phyloP scores from a whole-genome alignment of 2,113 vertebrate species.

The Colistium nudipinnis region DNA sequence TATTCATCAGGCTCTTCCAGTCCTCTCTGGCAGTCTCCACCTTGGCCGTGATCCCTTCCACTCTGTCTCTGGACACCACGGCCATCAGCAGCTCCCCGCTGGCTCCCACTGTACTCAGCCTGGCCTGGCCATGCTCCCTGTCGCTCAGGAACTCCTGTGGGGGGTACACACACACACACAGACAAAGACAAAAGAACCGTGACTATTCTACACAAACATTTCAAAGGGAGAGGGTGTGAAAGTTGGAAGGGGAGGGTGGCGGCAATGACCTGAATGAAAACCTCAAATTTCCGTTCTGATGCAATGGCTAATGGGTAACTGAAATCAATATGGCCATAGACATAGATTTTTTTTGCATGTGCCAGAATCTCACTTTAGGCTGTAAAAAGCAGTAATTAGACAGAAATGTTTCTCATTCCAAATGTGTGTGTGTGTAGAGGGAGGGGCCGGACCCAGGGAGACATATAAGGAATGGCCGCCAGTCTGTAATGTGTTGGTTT shows the following conservation, averaged over 20 bases:
- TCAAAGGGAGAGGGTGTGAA: slow-evolving; percentile 31
- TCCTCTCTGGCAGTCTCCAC: slow-evolving; percentile 86
- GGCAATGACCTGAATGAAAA: slow-evolving; percentile 22
- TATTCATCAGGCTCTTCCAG: slow-evolving; percentile 91
- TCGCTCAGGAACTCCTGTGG: slow-evolving; percentile 91
- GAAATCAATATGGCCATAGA: slow-evolving; percentile 6
- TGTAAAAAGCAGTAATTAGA: slow-evolving; percentile 47
- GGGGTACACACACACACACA: slow-evolving; percentile 58
- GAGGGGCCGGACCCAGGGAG: slow-evolving; percentile 42
- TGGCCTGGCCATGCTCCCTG: slow-evolving; percentile 92
- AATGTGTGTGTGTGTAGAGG: slow-evolving; percentile 32
- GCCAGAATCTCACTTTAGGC: slow-evolving; percentile 30
- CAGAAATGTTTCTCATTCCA: slow-evolving; percentile 38
- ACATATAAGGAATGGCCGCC: slow-evolving; percentile 55
- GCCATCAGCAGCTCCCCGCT: slow-evolving; percentile 90
- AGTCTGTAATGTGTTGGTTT: slow-evolving; percentile 68
- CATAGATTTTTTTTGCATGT: neutral
- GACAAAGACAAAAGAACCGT: slow-evolving; percentile 63
- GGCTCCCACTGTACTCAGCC: slow-evolving; percentile 86
- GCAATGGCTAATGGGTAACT: slow-evolving; percentile 18
- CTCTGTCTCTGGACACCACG: slow-evolving; percentile 87
- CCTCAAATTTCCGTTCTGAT: slow-evolving; percentile 21
- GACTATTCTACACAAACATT: slow-evolving; percentile 54
- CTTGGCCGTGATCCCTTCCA: slow-evolving; percentile 86
- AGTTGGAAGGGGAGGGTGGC: neutral